Percentiles rank a stretch among this genome's conserved stretches.
Conservation (phyloP, 2,888 invertebrate genomes). For the Anticlea derivata region DNA sequence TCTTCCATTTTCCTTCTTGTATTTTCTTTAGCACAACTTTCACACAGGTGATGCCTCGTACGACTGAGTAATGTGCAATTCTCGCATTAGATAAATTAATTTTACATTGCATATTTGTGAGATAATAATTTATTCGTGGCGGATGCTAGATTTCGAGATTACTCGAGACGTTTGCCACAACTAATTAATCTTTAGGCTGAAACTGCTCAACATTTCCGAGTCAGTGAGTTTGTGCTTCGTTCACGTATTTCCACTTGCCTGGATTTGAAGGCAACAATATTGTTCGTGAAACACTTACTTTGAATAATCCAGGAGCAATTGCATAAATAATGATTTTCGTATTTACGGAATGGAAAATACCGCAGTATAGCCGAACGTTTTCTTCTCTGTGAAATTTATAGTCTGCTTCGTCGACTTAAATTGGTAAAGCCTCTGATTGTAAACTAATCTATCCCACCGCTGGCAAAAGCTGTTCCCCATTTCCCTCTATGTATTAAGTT, state of each 20-base stretch:
- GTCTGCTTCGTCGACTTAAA: too few relatives aligned
- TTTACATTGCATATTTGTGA: constrained; percentile 69
- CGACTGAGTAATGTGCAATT: constrained; percentile 62
- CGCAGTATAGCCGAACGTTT: too few relatives aligned
- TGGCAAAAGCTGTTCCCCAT: too few relatives aligned
- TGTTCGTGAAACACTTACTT: not conserved
- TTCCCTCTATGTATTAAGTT: too few relatives aligned
- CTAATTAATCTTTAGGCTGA: constrained; percentile 74
- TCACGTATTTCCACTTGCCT: constrained; percentile 53
- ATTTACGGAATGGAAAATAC: too few relatives aligned
- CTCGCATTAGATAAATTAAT: constrained; percentile 64
- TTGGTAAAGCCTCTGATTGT: too few relatives aligned
- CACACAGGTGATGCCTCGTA: constrained; percentile 46
- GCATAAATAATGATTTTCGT: constrained; percentile 27
- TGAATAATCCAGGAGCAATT: not conserved
- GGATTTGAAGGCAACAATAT: constrained; percentile 12
- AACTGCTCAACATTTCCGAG: constrained; percentile 66
- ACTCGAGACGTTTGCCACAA: constrained; percentile 65
- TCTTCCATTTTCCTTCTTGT: constrained; percentile 48
- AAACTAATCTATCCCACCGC: too few relatives aligned
- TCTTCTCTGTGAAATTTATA: too few relatives aligned
- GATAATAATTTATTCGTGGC: constrained; percentile 74
- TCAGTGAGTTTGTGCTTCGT: constrained; percentile 57
- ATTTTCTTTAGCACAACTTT: constrained; percentile 39
- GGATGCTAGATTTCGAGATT: constrained; percentile 76